Evolutionary conservation across 2,113 vertebrate species (phyloP), one percentile per base, ranked within the genome.

Genomic region (Megaceryle maxima): DNA sequence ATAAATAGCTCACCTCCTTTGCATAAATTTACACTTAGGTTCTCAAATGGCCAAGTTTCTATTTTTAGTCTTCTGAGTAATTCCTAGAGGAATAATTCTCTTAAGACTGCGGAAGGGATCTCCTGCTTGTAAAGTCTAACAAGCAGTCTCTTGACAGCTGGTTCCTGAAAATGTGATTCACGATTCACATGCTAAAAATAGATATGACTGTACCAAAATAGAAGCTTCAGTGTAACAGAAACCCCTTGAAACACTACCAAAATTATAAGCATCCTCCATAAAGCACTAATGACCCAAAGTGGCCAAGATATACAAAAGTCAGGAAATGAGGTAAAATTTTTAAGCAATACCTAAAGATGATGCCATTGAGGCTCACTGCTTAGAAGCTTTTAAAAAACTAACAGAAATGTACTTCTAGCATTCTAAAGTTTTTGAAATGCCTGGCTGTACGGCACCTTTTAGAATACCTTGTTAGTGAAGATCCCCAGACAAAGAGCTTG

Each of bases 61-160:
- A 78, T 88, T 94, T 96, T 95, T 92, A 94, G 50, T 74, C 86
- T 68, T 74, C 60, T 70, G 43, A 81, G 79, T 51, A 93, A 73
- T 56, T 80, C 77, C 73, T 87, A 68, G 80, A 74, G 69, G 77
- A 94, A 35, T 26, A 64, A 9, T 35, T 60, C 57, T 90, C 92
- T 92, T 76, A 82, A 66, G 26, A 69, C 16, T 0, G 0, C 33
- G 39, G 63, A 91, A 88, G 68, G 82, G 43, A 92, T 81, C 76
- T 95, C 94, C 79, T 43, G 64, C 72, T 89, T 67, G 56, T 46
- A 28, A 87, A 91, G 75, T 57, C 81, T 79, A 87, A 85, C 57
- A 16, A 51, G 44, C 26, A 59, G 18, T 89, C 57, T 44, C 81
- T 79, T 92, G 74, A 82, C 39, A 89, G 33, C 57, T 82, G 39